phyloP scores from a whole-genome alignment of 2,797 vertebrate genomes.

The Nannoperca australis region DNA sequence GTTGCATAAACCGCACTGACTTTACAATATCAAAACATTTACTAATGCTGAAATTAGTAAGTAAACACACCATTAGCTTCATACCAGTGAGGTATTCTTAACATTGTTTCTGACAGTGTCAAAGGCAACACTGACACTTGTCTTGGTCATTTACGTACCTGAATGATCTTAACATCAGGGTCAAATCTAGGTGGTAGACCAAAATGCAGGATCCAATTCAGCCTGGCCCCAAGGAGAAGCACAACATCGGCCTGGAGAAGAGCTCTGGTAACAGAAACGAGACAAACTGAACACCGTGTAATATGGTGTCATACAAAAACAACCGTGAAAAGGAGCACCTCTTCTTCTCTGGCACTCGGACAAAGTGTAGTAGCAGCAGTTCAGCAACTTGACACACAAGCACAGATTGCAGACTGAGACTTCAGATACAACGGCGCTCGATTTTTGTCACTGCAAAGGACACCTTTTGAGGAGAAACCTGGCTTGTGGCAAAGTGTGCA shows the following conservation, averaged over 20 bases:
- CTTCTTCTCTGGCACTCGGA: not conserved
- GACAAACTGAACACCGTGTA: not conserved
- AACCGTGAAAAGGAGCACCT: not conserved
- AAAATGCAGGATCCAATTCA: slow-evolving; percentile 99
- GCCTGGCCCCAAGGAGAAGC: slow-evolving; percentile 93
- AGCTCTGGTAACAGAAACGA: slow-evolving; percentile 83
- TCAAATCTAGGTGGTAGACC: slow-evolving; percentile 93
- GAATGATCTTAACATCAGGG: slow-evolving; percentile 92
- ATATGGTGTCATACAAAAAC: not conserved
- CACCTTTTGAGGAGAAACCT: not conserved
- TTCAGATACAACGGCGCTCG: not conserved
- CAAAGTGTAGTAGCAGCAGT: not conserved
- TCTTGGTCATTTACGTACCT: slow-evolving; percentile 83
- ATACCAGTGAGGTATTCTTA: not conserved
- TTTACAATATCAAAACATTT: not conserved
- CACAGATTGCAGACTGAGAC: not conserved
- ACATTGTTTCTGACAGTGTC: not conserved
- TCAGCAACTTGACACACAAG: not conserved
- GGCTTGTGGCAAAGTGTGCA: not conserved
- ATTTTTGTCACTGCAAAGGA: not conserved
- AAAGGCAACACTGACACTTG: not conserved
- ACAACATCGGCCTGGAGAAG: slow-evolving; percentile 93
- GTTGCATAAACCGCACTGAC: not conserved
- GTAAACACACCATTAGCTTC: not conserved
- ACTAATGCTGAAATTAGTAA: not conserved